Evolutionary conservation across 1,140 invertebrate genomes (phyloP).

Genomic region (Lamellibrachia luymesi): DNA sequence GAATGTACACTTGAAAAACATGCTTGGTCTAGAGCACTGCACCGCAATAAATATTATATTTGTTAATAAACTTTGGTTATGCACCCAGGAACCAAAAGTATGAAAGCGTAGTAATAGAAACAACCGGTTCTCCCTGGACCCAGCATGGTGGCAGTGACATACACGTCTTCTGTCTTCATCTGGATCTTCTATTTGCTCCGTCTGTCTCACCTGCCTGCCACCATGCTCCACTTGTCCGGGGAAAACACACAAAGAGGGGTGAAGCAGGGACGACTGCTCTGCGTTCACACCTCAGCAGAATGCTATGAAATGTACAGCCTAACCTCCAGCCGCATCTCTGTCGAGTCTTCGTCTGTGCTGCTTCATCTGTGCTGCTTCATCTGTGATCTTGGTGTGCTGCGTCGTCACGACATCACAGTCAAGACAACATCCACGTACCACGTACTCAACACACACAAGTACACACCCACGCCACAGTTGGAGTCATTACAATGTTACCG

Average conservation of each 20-base stretch:
- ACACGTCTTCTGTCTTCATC: not conserved
- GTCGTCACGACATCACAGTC: not conserved
- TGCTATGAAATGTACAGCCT: slow-evolving; percentile 4
- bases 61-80: not conserved
- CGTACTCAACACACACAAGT: not conserved
- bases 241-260: not conserved
- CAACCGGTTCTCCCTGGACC: not conserved
- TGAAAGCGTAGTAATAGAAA: not conserved
- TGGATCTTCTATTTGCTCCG: not conserved
- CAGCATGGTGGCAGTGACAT: not conserved
- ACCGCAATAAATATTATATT: not conserved
- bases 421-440: not conserved
- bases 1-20: not conserved
- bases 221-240: not conserved
- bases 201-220: not conserved
- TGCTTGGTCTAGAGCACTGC: not conserved
- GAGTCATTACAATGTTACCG: not conserved
- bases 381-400: not conserved
- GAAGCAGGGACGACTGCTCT: not conserved
- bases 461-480: not conserved
- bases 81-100: not conserved
- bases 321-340: not conserved
- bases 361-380: not conserved
- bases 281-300: not conserved
- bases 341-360: not conserved